These are phyloP conservation scores for Campaea margaritaria DNA, from an alignment of 2,888 invertebrate species.

Conservation along the genomic window DNA sequence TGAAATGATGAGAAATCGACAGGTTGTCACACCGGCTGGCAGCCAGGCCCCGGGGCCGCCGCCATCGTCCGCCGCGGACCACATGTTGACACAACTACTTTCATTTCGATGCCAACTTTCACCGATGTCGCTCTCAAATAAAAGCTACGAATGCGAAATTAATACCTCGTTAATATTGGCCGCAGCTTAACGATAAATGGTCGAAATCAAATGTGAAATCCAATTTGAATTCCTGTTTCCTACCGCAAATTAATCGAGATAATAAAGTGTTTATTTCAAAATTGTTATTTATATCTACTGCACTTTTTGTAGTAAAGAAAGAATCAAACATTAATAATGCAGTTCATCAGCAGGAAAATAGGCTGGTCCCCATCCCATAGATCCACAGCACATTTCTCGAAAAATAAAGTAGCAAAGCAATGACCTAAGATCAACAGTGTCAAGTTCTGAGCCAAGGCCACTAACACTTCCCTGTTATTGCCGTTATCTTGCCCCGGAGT, in stretches of 20 bases:
- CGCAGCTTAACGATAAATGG: slow-evolving; percentile 24
- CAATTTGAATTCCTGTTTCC: slow-evolving; percentile 5
- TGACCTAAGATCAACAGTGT: background rate
- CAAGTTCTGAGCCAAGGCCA: background rate
- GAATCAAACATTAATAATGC: no score
- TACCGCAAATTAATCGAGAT: background rate
- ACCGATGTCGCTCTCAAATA: slow-evolving; percentile 74
- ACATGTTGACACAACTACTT: slow-evolving; percentile 81
- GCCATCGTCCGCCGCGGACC: slow-evolving; percentile 46
- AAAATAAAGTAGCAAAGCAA: background rate
- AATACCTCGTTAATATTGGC: slow-evolving; percentile 37
- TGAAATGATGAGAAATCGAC: slow-evolving; percentile 74
- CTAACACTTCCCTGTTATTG: no score
- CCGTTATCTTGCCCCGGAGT: no score
- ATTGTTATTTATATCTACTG: no score
- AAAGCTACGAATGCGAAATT: slow-evolving; percentile 75
- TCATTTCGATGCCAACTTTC: slow-evolving; percentile 82
- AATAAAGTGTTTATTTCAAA: no score
- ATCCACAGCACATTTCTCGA: background rate
- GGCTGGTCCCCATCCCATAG: no score
- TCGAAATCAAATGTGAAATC: slow-evolving; percentile 23
- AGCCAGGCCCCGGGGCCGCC: slow-evolving; percentile 36
- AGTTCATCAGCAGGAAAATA: no score
- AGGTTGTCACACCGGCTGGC: slow-evolving; percentile 58
- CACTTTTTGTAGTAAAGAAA: no score